Evolutionary conservation across 2,113 vertebrate genomes (phyloP).

Genomic region (Callipepla californica): DNA sequence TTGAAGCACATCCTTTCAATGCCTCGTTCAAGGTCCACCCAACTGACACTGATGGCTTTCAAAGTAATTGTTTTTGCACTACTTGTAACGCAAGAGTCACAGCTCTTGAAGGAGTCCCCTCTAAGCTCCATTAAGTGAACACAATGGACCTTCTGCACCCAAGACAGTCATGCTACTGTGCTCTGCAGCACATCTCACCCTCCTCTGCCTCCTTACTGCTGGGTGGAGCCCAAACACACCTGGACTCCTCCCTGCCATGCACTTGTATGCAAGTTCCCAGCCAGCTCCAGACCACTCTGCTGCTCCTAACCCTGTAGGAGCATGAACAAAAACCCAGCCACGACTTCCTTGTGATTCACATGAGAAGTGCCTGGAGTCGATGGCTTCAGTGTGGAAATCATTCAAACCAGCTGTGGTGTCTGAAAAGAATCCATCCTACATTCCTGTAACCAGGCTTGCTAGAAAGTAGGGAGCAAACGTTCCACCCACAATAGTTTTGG

Average conservation of each 20-base stretch:
- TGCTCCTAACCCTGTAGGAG: not conserved
- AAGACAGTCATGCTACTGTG: not conserved
- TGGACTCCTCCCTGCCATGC: not conserved
- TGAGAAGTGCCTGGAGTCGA: conserved; percentile 33
- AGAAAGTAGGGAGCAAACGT: conserved; percentile 67
- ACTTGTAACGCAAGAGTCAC: not conserved
- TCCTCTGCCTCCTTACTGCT: not conserved
- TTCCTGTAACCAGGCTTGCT: conserved; percentile 28
- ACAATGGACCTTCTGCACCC: not conserved
- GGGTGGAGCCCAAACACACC: not conserved
- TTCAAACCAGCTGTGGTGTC: conserved; percentile 55
- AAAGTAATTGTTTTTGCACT: not conserved
- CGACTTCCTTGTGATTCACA: conserved; percentile 2
- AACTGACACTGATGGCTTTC: not conserved
- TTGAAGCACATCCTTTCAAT: not conserved
- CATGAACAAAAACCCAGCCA: not conserved
- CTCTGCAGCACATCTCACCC: not conserved
- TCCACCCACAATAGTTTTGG: conserved; percentile 57
- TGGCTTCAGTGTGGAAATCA: conserved; percentile 61
- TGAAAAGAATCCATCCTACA: conserved; percentile 58
- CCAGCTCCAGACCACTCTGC: rapidly evolving
- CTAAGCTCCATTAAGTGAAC: not conserved
- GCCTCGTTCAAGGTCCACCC: not conserved
- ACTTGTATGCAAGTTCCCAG: not conserved
- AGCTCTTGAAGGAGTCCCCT: not conserved